Evolutionary conservation across 2,888 invertebrate species (phyloP), one percentile per base, ranked within the genome.

Genomic region (Apodemia duryi): DNA sequence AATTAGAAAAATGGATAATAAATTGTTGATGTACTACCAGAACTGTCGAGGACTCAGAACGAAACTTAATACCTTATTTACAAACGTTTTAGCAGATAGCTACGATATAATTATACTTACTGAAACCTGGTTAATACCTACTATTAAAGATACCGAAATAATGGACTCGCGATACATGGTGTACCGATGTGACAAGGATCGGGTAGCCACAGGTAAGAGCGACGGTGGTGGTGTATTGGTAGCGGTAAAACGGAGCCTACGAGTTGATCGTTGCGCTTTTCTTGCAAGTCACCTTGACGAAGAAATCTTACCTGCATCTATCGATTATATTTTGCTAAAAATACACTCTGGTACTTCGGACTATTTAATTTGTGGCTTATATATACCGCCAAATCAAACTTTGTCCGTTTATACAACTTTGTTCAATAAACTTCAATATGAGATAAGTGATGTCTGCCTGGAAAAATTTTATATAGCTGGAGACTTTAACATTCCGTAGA

Each of bases 41-140:
- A 68, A 69, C 46, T 57, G 63, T 21, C 29, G 65, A 13, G 68
- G 68, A 4, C 38, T 67, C 1, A 46, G 68, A 54, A 70, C 67
- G 10, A 70, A 67, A 63, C 21, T 63, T 10, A 61, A 67, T n/a
- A 68, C 63, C 3, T 13, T 70, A 10, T 65, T 63, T 51, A 60
- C 63, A 46, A 67, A 68, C 28, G 63, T 67, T 10, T 29, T 68
- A n/a, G 43, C 51, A 2, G 29, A 68, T 61, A 51, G 10, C 10
- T 67, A 66, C 51, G 65, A 69, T 35, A 63, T 69, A 11, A 68
- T 70, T 29, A 35, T 69, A 43, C 57, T 70, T 1, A 66, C 69
- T 1, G 69, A 70, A 61, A 70, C 70, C 7, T 69, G 70, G 67
- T 54, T 69, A 10, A 62, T 41, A 9, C 61, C 63, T 28, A 61